Base-by-base conservation (phyloP, 1,140 invertebrate genomes). In the Cydia strobilella region DNA sequence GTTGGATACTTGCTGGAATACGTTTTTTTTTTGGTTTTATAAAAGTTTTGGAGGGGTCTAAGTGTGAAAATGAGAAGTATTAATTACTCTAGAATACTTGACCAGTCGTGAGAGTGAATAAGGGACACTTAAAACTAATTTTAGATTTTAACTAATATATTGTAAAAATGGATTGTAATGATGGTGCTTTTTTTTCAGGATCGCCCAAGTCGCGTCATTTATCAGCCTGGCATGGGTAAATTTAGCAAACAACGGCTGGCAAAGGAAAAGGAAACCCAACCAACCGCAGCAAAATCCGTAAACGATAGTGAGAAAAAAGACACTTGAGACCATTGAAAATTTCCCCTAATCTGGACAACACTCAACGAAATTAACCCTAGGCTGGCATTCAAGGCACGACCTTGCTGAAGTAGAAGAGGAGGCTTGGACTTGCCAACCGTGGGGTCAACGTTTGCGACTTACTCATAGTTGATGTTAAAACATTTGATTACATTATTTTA, bases 221-320 rank as follows among this genome's bases (percentile, higher is more conserved):
- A 96, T 86, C 94, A 96, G 74, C 96, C 96, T 5, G 95, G 96
- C 31, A 96, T 96, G 96, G 95, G 95, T 2, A 95, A 94, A 84
- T 95, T 96, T 81, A 96, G 95, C 79, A 95, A 95, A 82, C 95
- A 95, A 76, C 93, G 95, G 18, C 82, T 95, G 20, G 94, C 95
- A 75, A 94, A 94, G 78, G 95, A 95, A 80, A 95, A 95, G 84
- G 91, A 93, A 7, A 72, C 74, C 31, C 80, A 75, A 18, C 74
- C 80, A 27, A 75, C 85, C 20, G 80, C 81, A 45, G 77, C 80
- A 48, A 88, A 87, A 81, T 69, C 81, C 54, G 81, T 91, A 10
- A 88, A 79, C 75, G 90, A 92, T 79, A 88, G 88, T 81, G 90
- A 92, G 85, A 92, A 92, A 80, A 88, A 86, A 85, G 90, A 92